Evolutionary conservation across 2,113 vertebrate species (phyloP).

Genomic region (Thymallus thymallus): DNA sequence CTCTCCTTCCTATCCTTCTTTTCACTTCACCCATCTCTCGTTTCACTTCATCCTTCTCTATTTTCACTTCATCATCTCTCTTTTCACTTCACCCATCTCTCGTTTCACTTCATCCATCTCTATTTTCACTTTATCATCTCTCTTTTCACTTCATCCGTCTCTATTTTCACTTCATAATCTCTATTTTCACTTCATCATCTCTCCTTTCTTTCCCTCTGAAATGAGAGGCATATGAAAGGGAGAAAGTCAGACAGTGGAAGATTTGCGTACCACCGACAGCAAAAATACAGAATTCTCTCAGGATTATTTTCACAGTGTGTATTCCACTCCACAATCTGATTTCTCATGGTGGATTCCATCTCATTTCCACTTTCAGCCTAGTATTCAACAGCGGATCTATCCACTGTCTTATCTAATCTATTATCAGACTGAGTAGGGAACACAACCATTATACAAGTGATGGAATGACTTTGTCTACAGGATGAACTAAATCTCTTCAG

Average conservation of each 20-base stretch:
- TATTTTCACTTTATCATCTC: not conserved
- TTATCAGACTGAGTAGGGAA: constrained; percentile 33
- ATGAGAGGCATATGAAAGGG: not conserved
- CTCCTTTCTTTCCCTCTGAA: not conserved
- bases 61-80: not conserved
- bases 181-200: too few relatives aligned
- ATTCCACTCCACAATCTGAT: constrained; percentile 15
- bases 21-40: not conserved
- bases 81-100: too few relatives aligned
- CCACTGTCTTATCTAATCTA: not conserved
- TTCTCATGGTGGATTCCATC: not conserved
- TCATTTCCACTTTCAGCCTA: not conserved
- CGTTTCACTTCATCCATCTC: too few relatives aligned
- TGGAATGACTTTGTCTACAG: constrained; percentile 26
- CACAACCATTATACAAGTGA: constrained; percentile 20
- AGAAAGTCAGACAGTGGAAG: not conserved
- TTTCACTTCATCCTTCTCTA: not conserved
- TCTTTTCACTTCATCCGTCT: not conserved
- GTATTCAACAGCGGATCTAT: not conserved
- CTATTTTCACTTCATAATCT: not conserved
- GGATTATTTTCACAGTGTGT: not conserved
- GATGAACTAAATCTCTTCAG: constrained; percentile 20
- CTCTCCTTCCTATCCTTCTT: not conserved
- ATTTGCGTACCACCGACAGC: constrained; percentile 8
- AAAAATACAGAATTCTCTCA: too few relatives aligned